phyloP scores from a whole-genome alignment of 35 echinoderm and acorn worm genomes.

The Amphiura filiformis region DNA sequence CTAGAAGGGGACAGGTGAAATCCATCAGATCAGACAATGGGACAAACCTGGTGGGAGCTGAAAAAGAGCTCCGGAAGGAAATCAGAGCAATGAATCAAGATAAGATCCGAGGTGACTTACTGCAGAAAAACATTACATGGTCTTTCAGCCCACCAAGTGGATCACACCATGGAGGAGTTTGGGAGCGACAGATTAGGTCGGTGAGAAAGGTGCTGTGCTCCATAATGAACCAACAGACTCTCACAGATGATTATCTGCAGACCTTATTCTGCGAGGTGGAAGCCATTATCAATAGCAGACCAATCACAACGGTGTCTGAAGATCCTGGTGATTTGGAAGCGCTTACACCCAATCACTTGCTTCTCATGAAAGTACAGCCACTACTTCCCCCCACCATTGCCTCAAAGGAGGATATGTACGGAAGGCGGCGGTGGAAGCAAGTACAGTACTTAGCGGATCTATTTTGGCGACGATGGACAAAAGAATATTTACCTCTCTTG shows the following conservation, averaged over 20 bases:
- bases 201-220: constrained; percentile 26
- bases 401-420: constrained; percentile 51
- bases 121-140: constrained; percentile 47
- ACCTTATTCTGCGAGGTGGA: constrained; percentile 68
- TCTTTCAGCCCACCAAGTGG: constrained; percentile 63
- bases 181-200: constrained; percentile 67
- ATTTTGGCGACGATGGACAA: constrained; percentile 67
- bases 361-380: constrained; percentile 25
- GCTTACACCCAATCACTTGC: constrained; percentile 57
- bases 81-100: constrained; percentile 21
- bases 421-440: constrained; percentile 47
- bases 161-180: constrained; percentile 64
- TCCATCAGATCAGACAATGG: constrained; percentile 67
- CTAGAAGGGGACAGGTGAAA: constrained; percentile 27
- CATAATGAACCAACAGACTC: constrained; percentile 39
- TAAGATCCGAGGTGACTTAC: constrained; percentile 8
- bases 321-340: constrained; percentile 59
- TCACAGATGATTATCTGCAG: constrained; percentile 59
- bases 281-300: constrained; percentile 58
- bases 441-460: constrained; percentile 57
- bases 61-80: constrained; percentile 20
- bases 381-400: neutral
- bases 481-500: constrained; percentile 50
- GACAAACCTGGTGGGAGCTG: constrained; percentile 54
- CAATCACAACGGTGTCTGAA: constrained; percentile 42